Evolutionary conservation across 1,140 invertebrate genomes (phyloP), one percentile per base, ranked within the genome.

Genomic region (Papilio machaon): DNA sequence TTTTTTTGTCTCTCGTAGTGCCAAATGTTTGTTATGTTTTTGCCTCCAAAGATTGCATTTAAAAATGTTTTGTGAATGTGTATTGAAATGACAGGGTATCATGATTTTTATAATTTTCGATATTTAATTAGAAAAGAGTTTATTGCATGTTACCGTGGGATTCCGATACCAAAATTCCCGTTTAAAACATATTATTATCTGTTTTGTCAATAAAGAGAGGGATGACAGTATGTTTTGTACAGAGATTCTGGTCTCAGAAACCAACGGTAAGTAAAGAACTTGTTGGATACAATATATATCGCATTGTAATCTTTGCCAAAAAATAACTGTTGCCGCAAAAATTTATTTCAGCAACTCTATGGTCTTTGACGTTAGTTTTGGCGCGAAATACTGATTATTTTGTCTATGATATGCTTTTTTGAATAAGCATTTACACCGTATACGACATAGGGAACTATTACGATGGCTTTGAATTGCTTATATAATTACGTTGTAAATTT

Each of bases 1-100:
- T 76, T 79, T 43, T 79, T 79, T 67, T 43, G 58, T 38, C 54
- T 79, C 60, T 49, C 76, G 81, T 79, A 78, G 78, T 70, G 73
- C 73, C 80, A 77, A 77, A 73, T 54, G 58, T 70, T 46, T 77
- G 52, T 82, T 74, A 64, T 47, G 49, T 79, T 82, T 74, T 77
- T 83, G 85, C 82, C 86, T 87, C 47, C 76, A 82, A 43, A 73
- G 80, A 58, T 87, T 85, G 90, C 89, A 91, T 91, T 91, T 92
- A 90, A 81, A 79, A 76, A 83, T 49, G 60, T 82, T 85, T 86
- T 80, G 54, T 83, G 82, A 82, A 74, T 82, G 87, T 85, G 89
- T 91, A 90, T 90, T 90, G 91, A 91, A 91, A 91, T 89, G 88
- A 91, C 91, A 92, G 91, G 91, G 91, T 92, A 92, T 89, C 86